Base-by-base conservation (phyloP, 1,140 invertebrate species). In the Araneus ventricosus region DNA sequence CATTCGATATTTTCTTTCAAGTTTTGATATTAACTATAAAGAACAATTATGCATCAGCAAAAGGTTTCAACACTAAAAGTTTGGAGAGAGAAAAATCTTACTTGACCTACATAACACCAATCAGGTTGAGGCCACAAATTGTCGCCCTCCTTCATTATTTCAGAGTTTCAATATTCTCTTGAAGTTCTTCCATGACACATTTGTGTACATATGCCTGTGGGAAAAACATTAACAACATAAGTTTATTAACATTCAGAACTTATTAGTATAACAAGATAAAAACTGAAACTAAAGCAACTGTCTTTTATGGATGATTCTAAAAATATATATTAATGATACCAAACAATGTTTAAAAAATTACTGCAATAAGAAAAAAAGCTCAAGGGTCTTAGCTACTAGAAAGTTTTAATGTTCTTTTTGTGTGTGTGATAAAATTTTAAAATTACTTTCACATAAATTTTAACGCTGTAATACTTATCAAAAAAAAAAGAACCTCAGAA, bases 91-190 rank as follows among this genome's bases (percentile, higher is more conserved):
- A n/a, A 27, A 52, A 30, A 8, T 89, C 82, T 89, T 93, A 95
- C 96, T 95, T 96, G 97, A 5, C 99, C 99, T 94, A 99, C 98
- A 91, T n/a, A n/a, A n/a, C n/a, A n/a, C n/a, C 99, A 96, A 95
- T 99, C 99, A 41, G 99, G 98, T 95, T 98, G 98, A 59, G 99
- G 99, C 99, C 99, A 99, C 8, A 99, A 95, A 3, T 97, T 97
- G 95, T 99, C 99, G 95, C 99, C 99, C 97, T 99, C 99, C 95
- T 96, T 96, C 98, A 99, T 99, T 84, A 99, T 99, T 96, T 99
- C 99, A 0, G 99, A 99, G 95, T 99, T 94, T 99, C 97, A 93
- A 99, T 92, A 99, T 98, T 87, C 99, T 96, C 95, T 99, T 99
- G n/a, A n/a, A 99, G 95, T 95, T 99, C 99, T 94, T 99, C 98